Conservation (phyloP, 2,797 vertebrate genomes). For the Falco cherrug region DNA sequence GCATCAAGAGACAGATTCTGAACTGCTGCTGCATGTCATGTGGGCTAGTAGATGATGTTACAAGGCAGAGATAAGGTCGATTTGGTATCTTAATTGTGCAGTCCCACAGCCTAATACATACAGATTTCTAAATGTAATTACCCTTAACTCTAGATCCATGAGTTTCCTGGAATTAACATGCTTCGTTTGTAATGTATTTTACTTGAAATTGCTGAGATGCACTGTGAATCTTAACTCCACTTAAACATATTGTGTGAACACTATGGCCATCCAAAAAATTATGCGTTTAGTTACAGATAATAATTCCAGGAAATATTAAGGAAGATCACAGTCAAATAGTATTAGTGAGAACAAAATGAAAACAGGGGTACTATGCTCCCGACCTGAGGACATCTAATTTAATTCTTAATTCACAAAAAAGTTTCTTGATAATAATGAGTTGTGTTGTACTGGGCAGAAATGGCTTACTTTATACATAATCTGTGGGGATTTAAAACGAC, state of each 20-base stretch:
- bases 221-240: neutral
- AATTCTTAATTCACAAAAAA: neutral
- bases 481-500: neutral
- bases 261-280: neutral
- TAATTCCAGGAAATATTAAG: neutral
- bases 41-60: neutral
- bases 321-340: neutral
- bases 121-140: neutral
- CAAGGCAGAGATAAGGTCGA: neutral
- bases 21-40: neutral
- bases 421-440: neutral
- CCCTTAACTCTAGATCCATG: neutral
- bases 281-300: neutral
- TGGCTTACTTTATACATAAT: neutral
- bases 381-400: neutral
- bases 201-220: neutral
- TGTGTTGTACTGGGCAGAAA: neutral
- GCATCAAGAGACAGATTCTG: neutral
- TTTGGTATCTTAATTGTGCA: neutral
- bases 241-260: neutral
- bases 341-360: neutral
- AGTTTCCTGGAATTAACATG: neutral
- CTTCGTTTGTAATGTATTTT: neutral
- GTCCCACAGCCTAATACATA: neutral
- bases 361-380: neutral